phyloP scores from a whole-genome alignment of 30 jellyfish, hydroid and myxozoan species.

The Calvadosia cruxmelitensis region DNA sequence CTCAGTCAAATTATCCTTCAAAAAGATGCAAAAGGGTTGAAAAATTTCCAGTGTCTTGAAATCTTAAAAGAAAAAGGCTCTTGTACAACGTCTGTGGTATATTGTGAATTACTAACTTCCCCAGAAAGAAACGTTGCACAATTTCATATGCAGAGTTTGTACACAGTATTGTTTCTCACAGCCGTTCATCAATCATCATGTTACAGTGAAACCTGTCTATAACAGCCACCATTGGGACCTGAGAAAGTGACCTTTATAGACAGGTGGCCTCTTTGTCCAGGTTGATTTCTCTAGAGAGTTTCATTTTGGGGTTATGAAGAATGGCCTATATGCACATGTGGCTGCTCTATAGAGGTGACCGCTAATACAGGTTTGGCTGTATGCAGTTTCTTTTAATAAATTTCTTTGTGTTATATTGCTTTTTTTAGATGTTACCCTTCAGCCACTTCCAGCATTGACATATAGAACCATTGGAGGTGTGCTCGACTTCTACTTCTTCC shows the following conservation, averaged over 20 bases:
- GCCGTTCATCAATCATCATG: not conserved
- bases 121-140: not conserved
- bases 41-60: not conserved
- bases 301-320: no score
- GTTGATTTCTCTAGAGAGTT: no score
- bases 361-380: no score
- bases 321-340: no score
- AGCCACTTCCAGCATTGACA: conserved; percentile 84
- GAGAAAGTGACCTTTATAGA: no score
- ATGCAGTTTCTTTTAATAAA: not conserved
- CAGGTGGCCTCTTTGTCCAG: no score
- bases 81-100: not conserved
- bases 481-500: conserved; percentile 65
- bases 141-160: not conserved
- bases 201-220: no score
- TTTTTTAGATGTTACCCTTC: conserved; percentile 59
- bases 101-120: not conserved
- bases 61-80: not conserved
- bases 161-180: not conserved
- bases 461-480: conserved; percentile 96
- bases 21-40: not conserved
- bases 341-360: no score
- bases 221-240: no score
- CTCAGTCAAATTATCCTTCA: no score
- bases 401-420: not conserved